Conservation (phyloP, 1,140 invertebrate genomes). For the Diuraphis noxia region DNA sequence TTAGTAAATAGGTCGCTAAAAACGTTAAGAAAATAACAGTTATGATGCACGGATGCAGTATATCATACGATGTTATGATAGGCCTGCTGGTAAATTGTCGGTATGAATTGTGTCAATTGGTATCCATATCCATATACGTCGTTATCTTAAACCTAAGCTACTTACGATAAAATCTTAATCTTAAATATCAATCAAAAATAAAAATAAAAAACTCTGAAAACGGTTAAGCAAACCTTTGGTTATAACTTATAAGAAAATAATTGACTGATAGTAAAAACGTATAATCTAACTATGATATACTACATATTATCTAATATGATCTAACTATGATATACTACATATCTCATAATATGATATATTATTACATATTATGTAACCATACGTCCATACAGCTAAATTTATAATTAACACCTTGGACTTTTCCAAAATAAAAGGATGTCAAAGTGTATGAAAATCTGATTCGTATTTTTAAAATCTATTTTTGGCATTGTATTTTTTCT, state of each 20-base stretch:
- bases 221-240: slow-evolving; percentile 56
- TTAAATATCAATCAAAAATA: background rate
- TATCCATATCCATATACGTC: background rate
- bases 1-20: too few relatives aligned
- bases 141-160: background rate
- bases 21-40: background rate
- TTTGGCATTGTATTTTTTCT: slow-evolving; percentile 24
- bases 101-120: background rate
- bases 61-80: background rate
- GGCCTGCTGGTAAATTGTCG: background rate
- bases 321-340: background rate
- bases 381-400: background rate
- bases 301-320: background rate
- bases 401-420: slow-evolving; percentile 44
- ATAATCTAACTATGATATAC: background rate
- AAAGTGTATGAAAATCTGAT: slow-evolving; percentile 40
- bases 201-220: too few relatives aligned
- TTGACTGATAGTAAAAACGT: background rate
- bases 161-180: background rate
- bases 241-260: background rate
- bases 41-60: background rate
- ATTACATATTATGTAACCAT: too few relatives aligned
- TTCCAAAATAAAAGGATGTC: slow-evolving; percentile 43
- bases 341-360: too few relatives aligned
- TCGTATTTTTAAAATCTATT: slow-evolving; percentile 44